Evolutionary conservation across 1,140 invertebrate species (phyloP), one percentile per base, ranked within the genome.

Genomic region (Drosophila pachea): DNA sequence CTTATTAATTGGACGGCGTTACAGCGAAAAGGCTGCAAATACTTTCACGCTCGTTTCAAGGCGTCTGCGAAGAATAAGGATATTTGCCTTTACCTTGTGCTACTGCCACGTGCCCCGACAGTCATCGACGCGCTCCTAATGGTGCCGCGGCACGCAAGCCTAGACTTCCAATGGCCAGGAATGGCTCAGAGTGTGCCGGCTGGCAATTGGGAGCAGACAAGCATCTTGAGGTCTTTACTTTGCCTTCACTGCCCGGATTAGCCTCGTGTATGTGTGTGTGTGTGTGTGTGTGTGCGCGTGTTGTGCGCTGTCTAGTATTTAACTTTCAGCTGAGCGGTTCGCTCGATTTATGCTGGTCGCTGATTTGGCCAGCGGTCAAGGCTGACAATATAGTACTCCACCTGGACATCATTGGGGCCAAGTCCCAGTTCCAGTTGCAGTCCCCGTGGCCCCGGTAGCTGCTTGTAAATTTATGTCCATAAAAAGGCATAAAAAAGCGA

Each of bases 381-480:
- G 79, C 79, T 83, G 79, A 66, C 75, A 78, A 73, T 69, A 69
- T 6, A 5, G 45, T 16, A 47, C 16, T 76, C 22, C 22, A 83
- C 79, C 76, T 83, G 78, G 40, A 58, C 29, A 58, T 54, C 35
- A 59, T 7, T 14, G 6, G 29, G 43, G 43, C 32, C 42, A 29
- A 65, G 47, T n/a, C 53, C 8, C 48, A 12, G 60, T 45, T 42
- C 8, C 22, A 40, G 12, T 35, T 32, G 8, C 29, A n/a, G 12
- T 22, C 12, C 35, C 38, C 16, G 54, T 7, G 54, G 29, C 42
- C 3, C 29, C 58, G 62, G 66, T 56, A n/a, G 76, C 75, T 83
- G 66, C 81, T 83, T 84, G 79, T 76, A 83, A 83, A 83, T 83
- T 83, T 83, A 83, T 83, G 79, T 70, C 79, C 79, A 83, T 84